phyloP scores from a whole-genome alignment of 1,140 invertebrate species.

The Lepeophtheirus salmonis region DNA sequence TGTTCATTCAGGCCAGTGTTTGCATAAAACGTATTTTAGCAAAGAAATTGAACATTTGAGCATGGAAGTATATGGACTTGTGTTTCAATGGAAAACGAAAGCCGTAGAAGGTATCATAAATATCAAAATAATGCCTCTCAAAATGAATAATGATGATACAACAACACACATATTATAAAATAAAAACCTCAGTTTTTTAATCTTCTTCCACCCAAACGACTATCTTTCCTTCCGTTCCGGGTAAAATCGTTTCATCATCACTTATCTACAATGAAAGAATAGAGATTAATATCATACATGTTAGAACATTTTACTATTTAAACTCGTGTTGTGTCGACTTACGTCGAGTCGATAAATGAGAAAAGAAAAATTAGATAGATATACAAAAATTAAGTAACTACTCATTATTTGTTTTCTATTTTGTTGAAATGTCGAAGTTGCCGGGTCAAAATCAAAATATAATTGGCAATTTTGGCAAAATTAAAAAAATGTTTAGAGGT shows the following conservation, averaged over 20 bases:
- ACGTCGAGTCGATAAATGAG: background rate
- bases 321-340: slow-evolving; percentile 2
- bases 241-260: slow-evolving; percentile 31
- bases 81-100: no score
- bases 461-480: no score
- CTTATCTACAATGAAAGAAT: slow-evolving; percentile 26
- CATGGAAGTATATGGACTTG: no score
- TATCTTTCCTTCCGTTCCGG: slow-evolving; percentile 34
- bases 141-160: no score
- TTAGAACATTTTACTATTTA: slow-evolving; percentile 13
- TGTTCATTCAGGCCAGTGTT: no score
- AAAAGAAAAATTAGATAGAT: slow-evolving; percentile 6
- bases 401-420: background rate
- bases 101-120: no score
- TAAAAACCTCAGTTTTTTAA: slow-evolving; percentile 7
- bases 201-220: slow-evolving; percentile 33
- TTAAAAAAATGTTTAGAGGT: no score
- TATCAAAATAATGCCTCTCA: no score
- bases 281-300: slow-evolving; percentile 18
- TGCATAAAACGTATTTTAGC: no score
- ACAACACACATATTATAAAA: no score
- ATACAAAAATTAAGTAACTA: background rate
- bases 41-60: no score
- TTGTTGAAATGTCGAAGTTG: background rate
- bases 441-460: no score